Percentiles rank a stretch among this genome's conserved stretches.
These are phyloP conservation scores for Aphis craccivora DNA, from an alignment of 1,140 invertebrate genomes.

Conservation along the genomic window DNA sequence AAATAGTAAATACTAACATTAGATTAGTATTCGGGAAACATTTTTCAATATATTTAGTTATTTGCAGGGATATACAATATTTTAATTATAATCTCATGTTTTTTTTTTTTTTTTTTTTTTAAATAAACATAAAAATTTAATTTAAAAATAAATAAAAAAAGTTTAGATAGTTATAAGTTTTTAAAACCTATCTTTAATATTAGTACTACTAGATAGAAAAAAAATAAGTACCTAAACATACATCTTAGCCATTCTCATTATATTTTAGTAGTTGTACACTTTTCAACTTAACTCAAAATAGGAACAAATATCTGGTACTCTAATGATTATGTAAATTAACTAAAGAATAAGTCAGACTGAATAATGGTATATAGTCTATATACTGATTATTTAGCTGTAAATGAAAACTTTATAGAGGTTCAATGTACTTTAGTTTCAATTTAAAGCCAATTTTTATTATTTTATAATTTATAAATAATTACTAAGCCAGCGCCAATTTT, in stretches of 20 bases:
- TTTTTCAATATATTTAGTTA: neutral
- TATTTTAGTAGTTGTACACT: neutral
- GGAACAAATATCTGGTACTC: neutral
- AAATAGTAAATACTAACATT: neutral
- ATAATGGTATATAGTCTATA: neutral
- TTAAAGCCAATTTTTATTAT: neutral
- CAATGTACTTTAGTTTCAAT: neutral
- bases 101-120: too few relatives aligned
- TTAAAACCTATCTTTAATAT: too few relatives aligned
- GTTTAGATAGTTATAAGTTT: too few relatives aligned
- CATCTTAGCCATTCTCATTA: too few relatives aligned
- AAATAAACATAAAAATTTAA: neutral
- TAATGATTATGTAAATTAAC: neutral
- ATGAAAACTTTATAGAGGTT: neutral
- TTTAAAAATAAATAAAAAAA: neutral
- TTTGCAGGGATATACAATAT: neutral
- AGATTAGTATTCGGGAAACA: neutral
- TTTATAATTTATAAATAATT: neutral
- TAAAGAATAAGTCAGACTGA: neutral
- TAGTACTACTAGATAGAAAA: too few relatives aligned
- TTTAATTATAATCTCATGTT: neutral
- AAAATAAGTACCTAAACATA: too few relatives aligned
- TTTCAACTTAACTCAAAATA: neutral
- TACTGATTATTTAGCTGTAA: neutral
- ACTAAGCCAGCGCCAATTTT: neutral